These are phyloP conservation scores for Tetropium fuscum DNA, from an alignment of 2,888 invertebrate genomes.

Conservation along the genomic window DNA sequence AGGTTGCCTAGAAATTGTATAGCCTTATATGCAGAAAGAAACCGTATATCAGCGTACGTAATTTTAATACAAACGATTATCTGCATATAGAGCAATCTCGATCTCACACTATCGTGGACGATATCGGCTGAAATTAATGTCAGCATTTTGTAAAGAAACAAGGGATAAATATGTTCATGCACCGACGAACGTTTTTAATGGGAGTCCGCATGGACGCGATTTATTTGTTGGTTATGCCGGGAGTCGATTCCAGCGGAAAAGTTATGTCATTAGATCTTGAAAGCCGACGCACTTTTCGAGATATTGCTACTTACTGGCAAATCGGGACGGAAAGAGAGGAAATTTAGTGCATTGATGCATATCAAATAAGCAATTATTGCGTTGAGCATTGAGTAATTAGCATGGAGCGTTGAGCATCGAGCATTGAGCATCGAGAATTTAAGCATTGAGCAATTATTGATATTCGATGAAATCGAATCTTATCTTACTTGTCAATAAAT, in stretches of 20 bases:
- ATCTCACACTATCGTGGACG: conserved; percentile 35
- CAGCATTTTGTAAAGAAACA: conserved; percentile 42
- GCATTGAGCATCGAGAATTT: too few relatives aligned
- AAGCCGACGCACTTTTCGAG: conserved; percentile 3
- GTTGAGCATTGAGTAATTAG: too few relatives aligned
- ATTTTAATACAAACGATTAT: conserved; percentile 47
- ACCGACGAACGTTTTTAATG: conserved; percentile 48
- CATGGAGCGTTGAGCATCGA: too few relatives aligned
- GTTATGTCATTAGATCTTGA: conserved; percentile 7
- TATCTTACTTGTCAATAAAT: too few relatives aligned
- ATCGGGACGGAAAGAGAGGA: too few relatives aligned
- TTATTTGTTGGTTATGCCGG: conserved; percentile 16
- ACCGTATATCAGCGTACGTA: conserved; percentile 30
- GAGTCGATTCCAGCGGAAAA: not conserved
- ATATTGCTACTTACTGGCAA: not conserved
- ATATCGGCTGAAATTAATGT: conserved; percentile 38
- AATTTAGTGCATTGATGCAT: not conserved
- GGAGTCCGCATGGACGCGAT: conserved; percentile 34
- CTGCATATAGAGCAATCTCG: conserved; percentile 41
- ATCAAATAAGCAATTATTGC: too few relatives aligned
- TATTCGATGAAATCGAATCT: too few relatives aligned
- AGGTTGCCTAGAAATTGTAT: conserved; percentile 6
- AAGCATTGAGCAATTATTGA: too few relatives aligned
- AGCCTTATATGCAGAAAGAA: not conserved
- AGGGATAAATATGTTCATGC: conserved; percentile 48